Evolutionary conservation across 2,113 vertebrate species (phyloP).

Genomic region (Lichenostomus cassidix): DNA sequence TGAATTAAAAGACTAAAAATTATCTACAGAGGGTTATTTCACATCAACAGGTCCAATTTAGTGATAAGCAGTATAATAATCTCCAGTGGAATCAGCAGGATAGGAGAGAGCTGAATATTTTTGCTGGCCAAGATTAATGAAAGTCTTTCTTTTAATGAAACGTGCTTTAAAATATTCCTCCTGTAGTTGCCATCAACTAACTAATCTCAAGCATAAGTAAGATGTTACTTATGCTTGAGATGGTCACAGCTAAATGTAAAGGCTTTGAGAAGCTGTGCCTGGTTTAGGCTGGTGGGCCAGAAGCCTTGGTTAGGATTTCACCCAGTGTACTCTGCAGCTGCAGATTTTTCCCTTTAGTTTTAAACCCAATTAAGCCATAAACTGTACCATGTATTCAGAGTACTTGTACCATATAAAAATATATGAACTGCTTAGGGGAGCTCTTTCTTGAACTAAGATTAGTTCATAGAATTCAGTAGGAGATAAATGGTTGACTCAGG

Average conservation of each 20-base stretch:
- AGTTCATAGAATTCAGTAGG: constrained; percentile 63
- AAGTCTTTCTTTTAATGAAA: background rate
- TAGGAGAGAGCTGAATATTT: background rate
- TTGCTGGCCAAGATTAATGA: background rate
- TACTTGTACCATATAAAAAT: constrained; percentile 60
- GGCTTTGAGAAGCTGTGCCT: background rate
- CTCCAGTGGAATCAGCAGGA: background rate
- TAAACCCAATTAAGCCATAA: background rate
- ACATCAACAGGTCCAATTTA: background rate
- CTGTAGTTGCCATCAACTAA: background rate
- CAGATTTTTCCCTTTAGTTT: constrained; percentile 1
- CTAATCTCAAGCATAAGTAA: no score
- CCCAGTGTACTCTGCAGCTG: background rate
- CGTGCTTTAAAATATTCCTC: background rate
- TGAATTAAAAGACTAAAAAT: background rate
- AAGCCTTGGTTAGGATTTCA: background rate
- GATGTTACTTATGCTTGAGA: background rate
- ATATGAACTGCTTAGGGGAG: constrained; percentile 64
- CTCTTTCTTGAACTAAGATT: constrained; percentile 66
- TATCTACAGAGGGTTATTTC: background rate
- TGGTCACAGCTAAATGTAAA: background rate
- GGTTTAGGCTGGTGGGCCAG: background rate
- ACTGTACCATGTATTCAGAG: background rate
- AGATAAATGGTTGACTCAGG: constrained; percentile 63
- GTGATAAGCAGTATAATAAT: background rate